Percentiles rank a stretch among this genome's conserved stretches.
Evolutionary conservation across 1,140 invertebrate species (phyloP).

Genomic region (Drosophila lowei): DNA sequence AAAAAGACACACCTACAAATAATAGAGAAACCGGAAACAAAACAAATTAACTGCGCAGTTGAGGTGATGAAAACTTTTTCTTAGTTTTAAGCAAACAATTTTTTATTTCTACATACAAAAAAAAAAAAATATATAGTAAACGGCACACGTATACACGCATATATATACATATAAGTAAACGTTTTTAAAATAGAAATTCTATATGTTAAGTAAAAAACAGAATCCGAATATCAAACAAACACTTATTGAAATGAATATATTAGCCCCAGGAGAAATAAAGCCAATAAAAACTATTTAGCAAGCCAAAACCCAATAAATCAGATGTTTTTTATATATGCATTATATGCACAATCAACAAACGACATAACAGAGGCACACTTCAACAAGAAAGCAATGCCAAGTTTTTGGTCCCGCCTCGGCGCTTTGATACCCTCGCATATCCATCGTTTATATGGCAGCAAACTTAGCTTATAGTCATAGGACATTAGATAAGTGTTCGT

Average conservation of each 20-base stretch:
- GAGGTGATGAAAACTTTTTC: conserved; percentile 62
- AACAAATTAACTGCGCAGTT: conserved; percentile 37
- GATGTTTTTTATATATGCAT: too few species aligned
- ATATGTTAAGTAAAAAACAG: conserved; percentile 55
- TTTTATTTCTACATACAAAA: conserved; percentile 55
- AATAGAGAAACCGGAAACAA: conserved; percentile 1
- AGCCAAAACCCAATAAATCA: conserved; percentile 15
- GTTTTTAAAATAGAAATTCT: conserved; percentile 76
- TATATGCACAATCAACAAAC: neutral
- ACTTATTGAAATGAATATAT: conserved; percentile 61
- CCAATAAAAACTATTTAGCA: conserved; percentile 53
- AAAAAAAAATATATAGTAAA: conserved; percentile 28
- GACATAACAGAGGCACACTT: neutral
- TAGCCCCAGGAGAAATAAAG: conserved; percentile 58
- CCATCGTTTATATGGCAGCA: too few species aligned
- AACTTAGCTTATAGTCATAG: too few species aligned
- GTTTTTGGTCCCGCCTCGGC: too few species aligned
- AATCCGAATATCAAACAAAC: conserved; percentile 54
- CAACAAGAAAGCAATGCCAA: neutral
- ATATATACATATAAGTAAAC: conserved; percentile 58
- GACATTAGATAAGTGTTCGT: too few species aligned
- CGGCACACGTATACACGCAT: conserved; percentile 32
- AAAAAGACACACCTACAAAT: conserved; percentile 18
- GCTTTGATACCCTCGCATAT: too few species aligned
- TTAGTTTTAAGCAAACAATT: conserved; percentile 59